These are phyloP conservation scores for Linepithema humile DNA, from an alignment of 1,140 invertebrate species.

Conservation along the genomic window DNA sequence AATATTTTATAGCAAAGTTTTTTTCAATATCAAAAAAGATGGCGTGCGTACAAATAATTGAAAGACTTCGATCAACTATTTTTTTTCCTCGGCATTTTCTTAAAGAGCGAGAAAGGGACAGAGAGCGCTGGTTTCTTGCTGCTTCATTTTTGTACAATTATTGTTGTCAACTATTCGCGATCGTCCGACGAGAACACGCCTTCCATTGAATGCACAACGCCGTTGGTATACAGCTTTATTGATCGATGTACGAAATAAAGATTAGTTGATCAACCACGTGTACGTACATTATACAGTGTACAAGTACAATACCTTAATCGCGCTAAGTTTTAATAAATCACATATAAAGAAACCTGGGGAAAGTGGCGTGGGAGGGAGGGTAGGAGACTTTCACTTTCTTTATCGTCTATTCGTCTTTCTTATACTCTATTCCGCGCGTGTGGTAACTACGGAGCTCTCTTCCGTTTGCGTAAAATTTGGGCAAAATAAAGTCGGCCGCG, in stretches of 20 bases:
- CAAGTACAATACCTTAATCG: constrained; percentile 66
- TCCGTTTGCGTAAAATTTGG: no score
- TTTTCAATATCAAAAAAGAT: neutral
- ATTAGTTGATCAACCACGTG: constrained; percentile 75
- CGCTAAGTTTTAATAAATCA: constrained; percentile 72
- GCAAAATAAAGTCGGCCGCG: constrained; percentile 9
- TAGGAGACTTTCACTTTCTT: constrained; percentile 58
- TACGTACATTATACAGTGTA: constrained; percentile 75
- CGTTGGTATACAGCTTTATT: constrained; percentile 81
- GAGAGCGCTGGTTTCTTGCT: no score
- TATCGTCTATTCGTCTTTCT: no score
- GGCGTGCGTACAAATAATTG: neutral
- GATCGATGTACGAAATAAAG: constrained; percentile 82
- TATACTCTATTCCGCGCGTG: constrained; percentile 61
- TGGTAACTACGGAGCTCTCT: no score
- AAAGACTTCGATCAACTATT: neutral
- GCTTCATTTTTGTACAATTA: no score
- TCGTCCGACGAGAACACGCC: constrained; percentile 60
- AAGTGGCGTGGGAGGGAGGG: neutral
- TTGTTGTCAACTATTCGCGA: constrained; percentile 47
- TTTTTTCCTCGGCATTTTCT: no score
- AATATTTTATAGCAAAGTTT: neutral
- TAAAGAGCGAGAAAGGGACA: no score
- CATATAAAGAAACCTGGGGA: constrained; percentile 73
- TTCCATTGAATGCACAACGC: constrained; percentile 70